Evolutionary conservation across 2,797 vertebrate species (phyloP).

Genomic region (Alcedo atthis): DNA sequence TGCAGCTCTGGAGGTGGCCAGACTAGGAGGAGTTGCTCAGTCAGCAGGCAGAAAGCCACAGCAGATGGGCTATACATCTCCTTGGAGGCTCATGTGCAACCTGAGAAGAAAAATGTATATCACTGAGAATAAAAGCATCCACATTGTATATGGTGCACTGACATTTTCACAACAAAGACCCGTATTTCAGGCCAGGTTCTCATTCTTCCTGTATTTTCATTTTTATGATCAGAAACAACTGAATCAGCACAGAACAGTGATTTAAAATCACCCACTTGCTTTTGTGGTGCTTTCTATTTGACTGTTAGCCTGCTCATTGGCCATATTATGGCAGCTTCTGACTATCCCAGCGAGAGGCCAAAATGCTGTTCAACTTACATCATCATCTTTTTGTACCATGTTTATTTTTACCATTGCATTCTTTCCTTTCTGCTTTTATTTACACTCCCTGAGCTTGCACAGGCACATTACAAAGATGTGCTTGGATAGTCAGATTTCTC

Average conservation of each 20-base stretch:
- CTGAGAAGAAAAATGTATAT: neutral
- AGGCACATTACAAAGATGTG: neutral
- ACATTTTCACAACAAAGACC: neutral
- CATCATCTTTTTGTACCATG: rapidly evolving
- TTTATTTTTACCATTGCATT: neutral
- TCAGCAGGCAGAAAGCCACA: neutral
- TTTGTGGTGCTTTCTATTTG: neutral
- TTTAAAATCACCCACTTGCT: neutral
- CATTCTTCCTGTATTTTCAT: neutral
- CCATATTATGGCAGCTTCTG: neutral
- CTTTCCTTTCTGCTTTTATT: slow-evolving; percentile 5
- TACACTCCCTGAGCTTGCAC: neutral
- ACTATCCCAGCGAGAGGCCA: neutral
- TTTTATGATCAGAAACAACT: neutral
- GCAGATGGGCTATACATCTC: neutral
- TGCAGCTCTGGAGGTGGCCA: neutral
- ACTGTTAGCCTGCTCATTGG: neutral
- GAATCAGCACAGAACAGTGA: neutral
- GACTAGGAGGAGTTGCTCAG: neutral
- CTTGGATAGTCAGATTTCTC: slow-evolving; percentile 1
- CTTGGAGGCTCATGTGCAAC: neutral
- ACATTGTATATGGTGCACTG: rapidly evolving
- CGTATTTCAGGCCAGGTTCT: neutral
- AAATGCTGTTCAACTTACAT: neutral
- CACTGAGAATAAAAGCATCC: neutral